These are phyloP conservation scores for Thymelicus acteon DNA, from an alignment of 2,888 invertebrate species.

Conservation along the genomic window DNA sequence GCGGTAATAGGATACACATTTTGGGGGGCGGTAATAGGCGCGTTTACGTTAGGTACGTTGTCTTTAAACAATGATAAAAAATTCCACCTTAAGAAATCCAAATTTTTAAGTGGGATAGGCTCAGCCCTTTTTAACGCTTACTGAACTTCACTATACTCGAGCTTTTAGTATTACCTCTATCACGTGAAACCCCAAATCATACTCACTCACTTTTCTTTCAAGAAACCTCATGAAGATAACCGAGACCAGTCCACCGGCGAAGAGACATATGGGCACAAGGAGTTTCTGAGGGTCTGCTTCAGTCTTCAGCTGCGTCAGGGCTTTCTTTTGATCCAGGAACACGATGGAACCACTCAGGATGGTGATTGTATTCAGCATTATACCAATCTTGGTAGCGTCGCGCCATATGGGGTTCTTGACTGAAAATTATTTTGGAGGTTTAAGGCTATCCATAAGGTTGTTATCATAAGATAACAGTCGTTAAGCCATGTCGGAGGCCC, in stretches of 20 bases:
- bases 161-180: no score
- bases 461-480: no score
- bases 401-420: slow-evolving; percentile 68
- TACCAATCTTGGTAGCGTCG: slow-evolving; percentile 63
- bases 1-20: no score
- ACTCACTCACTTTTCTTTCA: slow-evolving; percentile 63
- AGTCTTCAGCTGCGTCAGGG: slow-evolving; percentile 57
- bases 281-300: slow-evolving; percentile 55
- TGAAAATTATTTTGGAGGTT: slow-evolving; percentile 46
- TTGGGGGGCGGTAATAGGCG: no score
- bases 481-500: no score
- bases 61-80: no score
- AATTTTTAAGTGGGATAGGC: no score
- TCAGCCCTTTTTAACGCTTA: no score
- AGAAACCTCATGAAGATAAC: slow-evolving; percentile 50
- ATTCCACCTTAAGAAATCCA: no score
- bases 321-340: slow-evolving; percentile 68
- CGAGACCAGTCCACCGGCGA: slow-evolving; percentile 55
- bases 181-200: background rate
- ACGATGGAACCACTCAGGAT: slow-evolving; percentile 65
- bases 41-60: no score
- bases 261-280: slow-evolving; percentile 54
- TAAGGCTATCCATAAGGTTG: no score
- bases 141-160: no score
- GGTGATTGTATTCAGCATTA: slow-evolving; percentile 59